A percentile compares a stretch with the other conserved stretches of the same genome.
These are phyloP conservation scores for Apantesis nais DNA, from an alignment of 2,888 invertebrate species.

Conservation along the genomic window DNA sequence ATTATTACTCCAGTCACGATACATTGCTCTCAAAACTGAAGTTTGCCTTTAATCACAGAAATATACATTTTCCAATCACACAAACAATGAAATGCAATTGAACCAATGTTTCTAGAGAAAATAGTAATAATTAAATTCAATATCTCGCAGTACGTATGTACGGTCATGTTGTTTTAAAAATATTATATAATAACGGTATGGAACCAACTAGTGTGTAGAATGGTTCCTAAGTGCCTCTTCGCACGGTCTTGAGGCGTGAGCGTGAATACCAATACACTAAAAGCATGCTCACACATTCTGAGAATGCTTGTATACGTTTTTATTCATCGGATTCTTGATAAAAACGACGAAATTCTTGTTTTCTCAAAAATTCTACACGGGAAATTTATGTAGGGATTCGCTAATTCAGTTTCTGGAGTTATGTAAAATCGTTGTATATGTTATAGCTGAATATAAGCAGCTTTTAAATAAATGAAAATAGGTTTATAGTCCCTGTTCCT, in stretches of 20 bases:
- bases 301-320: conserved; percentile 41
- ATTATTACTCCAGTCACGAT: background rate
- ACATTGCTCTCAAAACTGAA: background rate
- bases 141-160: background rate
- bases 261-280: conserved; percentile 63
- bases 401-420: conserved; percentile 1
- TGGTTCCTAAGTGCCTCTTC: conserved; percentile 52
- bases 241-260: conserved; percentile 47
- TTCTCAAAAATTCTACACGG: conserved; percentile 29
- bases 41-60: background rate
- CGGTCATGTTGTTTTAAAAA: conserved; percentile 19
- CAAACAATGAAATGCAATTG: background rate
- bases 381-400: conserved; percentile 5
- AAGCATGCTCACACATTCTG: conserved; percentile 60
- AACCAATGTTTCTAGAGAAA: background rate
- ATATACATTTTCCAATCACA: background rate
- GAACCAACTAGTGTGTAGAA: conserved; percentile 46
- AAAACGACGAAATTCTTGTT: conserved; percentile 26
- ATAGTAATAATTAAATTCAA: background rate
- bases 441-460: background rate
- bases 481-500: background rate
- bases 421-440: background rate
- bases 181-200: conserved; percentile 42
- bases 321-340: conserved; percentile 41
- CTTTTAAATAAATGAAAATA: background rate